Conservation (phyloP, 2,888 invertebrate genomes). For the Xestobium rufovillosum region DNA sequence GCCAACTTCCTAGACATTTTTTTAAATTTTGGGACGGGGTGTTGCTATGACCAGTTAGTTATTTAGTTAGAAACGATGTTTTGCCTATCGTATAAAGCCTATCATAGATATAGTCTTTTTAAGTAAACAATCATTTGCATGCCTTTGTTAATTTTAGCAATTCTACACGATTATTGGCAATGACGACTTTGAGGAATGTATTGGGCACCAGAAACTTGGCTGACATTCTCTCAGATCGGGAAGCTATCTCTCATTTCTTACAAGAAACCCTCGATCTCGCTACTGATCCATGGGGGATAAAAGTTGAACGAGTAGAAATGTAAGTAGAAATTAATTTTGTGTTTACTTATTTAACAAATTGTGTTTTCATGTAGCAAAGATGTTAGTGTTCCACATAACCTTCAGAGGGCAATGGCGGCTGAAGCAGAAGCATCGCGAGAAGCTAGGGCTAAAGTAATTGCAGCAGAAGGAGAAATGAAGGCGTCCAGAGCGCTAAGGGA, state of each 20-base stretch:
- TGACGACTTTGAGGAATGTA: slow-evolving; percentile 81
- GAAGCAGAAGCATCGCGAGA: slow-evolving; percentile 76
- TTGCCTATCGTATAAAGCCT: too few relatives aligned
- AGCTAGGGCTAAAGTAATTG: slow-evolving; percentile 72
- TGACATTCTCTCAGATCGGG: slow-evolving; percentile 86
- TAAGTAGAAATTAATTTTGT: slow-evolving; percentile 44
- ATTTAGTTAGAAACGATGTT: too few relatives aligned
- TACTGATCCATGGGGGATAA: slow-evolving; percentile 88
- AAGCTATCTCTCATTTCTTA: slow-evolving; percentile 87
- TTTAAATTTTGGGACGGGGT: too few relatives aligned
- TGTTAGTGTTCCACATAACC: slow-evolving; percentile 66
- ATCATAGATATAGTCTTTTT: too few relatives aligned
- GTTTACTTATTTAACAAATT: background rate
- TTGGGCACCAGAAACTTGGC: slow-evolving; percentile 86
- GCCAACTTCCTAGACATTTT: too few relatives aligned
- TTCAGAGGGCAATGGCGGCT: slow-evolving; percentile 76
- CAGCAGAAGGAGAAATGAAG: slow-evolving; percentile 80
- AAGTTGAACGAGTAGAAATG: slow-evolving; percentile 94
- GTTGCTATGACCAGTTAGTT: too few relatives aligned
- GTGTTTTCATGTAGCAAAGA: slow-evolving; percentile 56
- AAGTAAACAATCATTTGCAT: too few relatives aligned
- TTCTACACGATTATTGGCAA: slow-evolving; percentile 73
- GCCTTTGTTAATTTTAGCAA: slow-evolving; percentile 51
- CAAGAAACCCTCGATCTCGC: slow-evolving; percentile 77
- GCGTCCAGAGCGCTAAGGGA: slow-evolving; percentile 79